phyloP scores from a whole-genome alignment of 2,113 vertebrate species.

The Sinocyclocheilus maitianheensis region DNA sequence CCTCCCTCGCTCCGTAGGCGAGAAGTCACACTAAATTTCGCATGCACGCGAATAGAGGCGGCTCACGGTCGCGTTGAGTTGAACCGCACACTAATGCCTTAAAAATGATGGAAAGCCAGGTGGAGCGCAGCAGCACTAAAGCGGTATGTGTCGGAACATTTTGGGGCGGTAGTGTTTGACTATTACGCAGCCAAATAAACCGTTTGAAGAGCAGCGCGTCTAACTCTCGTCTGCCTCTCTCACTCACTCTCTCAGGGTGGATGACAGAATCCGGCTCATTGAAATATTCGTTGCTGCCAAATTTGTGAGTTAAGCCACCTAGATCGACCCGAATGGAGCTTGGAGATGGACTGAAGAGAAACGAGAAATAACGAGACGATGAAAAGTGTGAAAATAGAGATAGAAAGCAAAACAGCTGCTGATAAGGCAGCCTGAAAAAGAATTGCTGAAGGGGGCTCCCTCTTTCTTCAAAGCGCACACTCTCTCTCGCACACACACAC shows the following conservation, averaged over 20 bases:
- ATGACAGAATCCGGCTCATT: constrained; percentile 11
- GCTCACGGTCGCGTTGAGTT: background rate
- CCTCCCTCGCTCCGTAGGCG: constrained; percentile 3
- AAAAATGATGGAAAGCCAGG: background rate
- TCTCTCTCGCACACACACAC: constrained; percentile 40
- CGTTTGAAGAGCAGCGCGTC: background rate
- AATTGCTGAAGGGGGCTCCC: constrained; percentile 52
- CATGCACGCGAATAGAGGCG: background rate
- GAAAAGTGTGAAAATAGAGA: constrained; percentile 11
- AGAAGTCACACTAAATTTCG: background rate
- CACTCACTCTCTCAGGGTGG: background rate
- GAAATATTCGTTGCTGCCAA: constrained; percentile 35
- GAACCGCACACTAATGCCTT: background rate
- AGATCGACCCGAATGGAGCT: constrained; percentile 16
- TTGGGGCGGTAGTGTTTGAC: background rate
- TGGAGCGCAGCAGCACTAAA: background rate
- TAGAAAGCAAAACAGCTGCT: constrained; percentile 53
- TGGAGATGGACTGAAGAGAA: constrained; percentile 12
- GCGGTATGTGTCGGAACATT: background rate
- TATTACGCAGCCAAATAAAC: constrained; percentile 3
- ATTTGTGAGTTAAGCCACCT: constrained; percentile 36
- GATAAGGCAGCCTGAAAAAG: constrained; percentile 51
- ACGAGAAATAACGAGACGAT: background rate
- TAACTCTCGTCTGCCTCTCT: too few species aligned
- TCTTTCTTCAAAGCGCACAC: constrained; percentile 46